Evolutionary conservation across 1,140 invertebrate genomes (phyloP), one percentile per base, ranked within the genome.

Genomic region (Leptinotarsa lineolata): DNA sequence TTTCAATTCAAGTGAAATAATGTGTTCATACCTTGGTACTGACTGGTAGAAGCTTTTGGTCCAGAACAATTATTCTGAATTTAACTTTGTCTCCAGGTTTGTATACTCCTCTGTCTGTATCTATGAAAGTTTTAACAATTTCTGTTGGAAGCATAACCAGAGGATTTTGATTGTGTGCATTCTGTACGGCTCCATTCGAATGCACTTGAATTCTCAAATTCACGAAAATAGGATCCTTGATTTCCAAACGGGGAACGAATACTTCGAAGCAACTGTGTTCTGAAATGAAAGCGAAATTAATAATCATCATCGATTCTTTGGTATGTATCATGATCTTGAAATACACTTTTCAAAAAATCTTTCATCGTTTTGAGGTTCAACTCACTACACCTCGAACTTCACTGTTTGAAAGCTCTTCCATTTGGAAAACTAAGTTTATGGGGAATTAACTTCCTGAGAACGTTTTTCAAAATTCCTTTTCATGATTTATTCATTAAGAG

Each of bases 31-130:
- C 87, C 78, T 82, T 73, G 75, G 84, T 84, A 54, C 80, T 80
- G 79, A 85, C 84, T 16, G 88, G 88, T 74, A 85, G 84, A 16
- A 90, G 77, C 74, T 88, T 83, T 44, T 87, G 83, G 59, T 85
- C 85, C 4, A 90, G 66, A 45, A 84, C 84, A 2, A 90, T 82
- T 48, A 89, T 81, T 64, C 89, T 83, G 48, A 90, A 86, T 72
- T 86, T 86, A 13, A 90, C 87, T 73, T 85, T 84, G 77, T 91
- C 88, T 3, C 88, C 87, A 4, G 90, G 89, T 76, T 90, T 91
- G 79, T 92, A 92, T n/a, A 90, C 84, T 0, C 86, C 84, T 78
- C 86, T 85, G 74, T 88, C 87, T 4, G 87, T 88, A 79, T 87
- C 86, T 16, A 87, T 85, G 61, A 88, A 87, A 8, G 85, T 85